Evolutionary conservation across 2,797 vertebrate genomes (phyloP).

Genomic region (Sitta carolinensis): DNA sequence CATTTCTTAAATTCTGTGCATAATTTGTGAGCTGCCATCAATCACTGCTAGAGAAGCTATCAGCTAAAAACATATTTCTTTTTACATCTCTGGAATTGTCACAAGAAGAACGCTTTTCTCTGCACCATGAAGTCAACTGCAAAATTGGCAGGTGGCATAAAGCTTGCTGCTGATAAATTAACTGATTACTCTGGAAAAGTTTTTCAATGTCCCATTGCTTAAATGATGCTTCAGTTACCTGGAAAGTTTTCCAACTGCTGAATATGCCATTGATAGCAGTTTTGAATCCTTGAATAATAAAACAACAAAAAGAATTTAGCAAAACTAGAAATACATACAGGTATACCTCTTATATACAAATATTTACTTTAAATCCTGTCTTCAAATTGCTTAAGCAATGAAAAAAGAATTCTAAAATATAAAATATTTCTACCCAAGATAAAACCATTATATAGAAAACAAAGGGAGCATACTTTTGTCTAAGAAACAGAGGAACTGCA

Average conservation of each 20-base stretch:
- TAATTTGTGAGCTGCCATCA: background rate
- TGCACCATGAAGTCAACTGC: background rate
- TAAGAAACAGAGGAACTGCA: background rate
- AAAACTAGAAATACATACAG: background rate
- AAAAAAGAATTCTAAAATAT: background rate
- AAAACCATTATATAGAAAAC: background rate
- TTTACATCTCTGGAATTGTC: background rate
- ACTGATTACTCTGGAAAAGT: slow-evolving; percentile 13
- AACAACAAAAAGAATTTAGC: slow-evolving; percentile 23
- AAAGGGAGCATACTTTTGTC: background rate
- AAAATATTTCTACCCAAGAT: background rate
- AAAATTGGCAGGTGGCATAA: background rate
- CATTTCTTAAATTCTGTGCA: background rate
- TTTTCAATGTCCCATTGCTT: background rate
- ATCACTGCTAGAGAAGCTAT: background rate
- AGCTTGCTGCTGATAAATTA: background rate
- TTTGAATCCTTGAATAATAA: slow-evolving; percentile 88
- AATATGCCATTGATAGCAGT: slow-evolving; percentile 93
- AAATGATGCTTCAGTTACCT: slow-evolving; percentile 79
- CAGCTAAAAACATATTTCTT: background rate
- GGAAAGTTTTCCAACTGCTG: slow-evolving; percentile 96
- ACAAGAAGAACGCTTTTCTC: background rate
- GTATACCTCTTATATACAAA: background rate
- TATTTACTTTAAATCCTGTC: background rate
- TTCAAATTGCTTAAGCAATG: background rate